phyloP scores from a whole-genome alignment of 37 sponge, comb jelly and placozoan species.

The Ephydatia muelleri region DNA sequence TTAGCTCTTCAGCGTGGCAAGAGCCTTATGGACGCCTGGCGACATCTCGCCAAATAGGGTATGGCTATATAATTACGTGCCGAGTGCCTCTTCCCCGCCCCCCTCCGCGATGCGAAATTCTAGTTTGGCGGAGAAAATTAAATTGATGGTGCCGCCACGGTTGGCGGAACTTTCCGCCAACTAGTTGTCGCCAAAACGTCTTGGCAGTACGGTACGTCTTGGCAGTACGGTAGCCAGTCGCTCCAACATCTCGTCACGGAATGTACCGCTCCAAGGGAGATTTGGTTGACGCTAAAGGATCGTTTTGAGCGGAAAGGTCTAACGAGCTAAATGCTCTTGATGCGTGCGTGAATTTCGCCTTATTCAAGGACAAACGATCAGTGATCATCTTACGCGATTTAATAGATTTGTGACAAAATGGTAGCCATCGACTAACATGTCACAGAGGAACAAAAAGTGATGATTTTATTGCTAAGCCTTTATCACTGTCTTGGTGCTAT shows the following conservation, averaged over 20 bases:
- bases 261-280: background rate
- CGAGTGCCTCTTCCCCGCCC: too few species aligned
- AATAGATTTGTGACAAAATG: conserved; percentile 59
- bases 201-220: too few species aligned
- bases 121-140: too few species aligned
- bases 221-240: background rate
- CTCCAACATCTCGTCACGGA: background rate
- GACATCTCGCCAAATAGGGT: too few species aligned
- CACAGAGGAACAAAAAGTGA: conserved; percentile 52
- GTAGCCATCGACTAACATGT: conserved; percentile 47
- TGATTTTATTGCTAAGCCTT: conserved; percentile 50
- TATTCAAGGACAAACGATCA: conserved; percentile 1
- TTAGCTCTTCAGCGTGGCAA: too few species aligned
- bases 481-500: too few species aligned
- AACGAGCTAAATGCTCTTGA: background rate
- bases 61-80: too few species aligned
- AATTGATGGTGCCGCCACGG: too few species aligned
- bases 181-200: too few species aligned
- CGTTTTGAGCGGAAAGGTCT: background rate
- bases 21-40: too few species aligned
- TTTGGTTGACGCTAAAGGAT: background rate
- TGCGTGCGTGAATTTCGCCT: background rate
- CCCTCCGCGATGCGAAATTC: too few species aligned
- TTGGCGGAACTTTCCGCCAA: too few species aligned
- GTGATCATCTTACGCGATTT: conserved; percentile 44